Percentiles rank a stretch among this genome's conserved stretches.
Evolutionary conservation across 2,113 vertebrate species (phyloP).

Genomic region (Murina feae): DNA sequence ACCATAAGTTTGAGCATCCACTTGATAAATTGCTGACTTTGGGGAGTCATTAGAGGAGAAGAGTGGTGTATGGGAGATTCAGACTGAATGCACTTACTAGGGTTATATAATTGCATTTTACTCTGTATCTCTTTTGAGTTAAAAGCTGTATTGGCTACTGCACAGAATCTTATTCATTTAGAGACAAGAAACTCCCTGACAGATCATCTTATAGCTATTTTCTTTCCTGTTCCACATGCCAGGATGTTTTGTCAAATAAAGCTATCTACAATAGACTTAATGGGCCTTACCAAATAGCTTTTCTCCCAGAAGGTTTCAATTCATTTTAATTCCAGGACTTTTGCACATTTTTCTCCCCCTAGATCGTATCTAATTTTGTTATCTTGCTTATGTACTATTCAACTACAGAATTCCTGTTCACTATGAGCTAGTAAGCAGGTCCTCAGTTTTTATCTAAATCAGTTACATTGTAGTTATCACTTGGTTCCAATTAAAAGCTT

Average conservation of each 20-base stretch:
- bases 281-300: conserved; percentile 74
- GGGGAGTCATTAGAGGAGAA: background rate
- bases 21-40: conserved; percentile 60
- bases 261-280: conserved; percentile 75
- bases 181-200: conserved; percentile 67
- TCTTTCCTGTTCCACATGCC: conserved; percentile 71
- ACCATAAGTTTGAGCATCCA: conserved; percentile 37
- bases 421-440: background rate
- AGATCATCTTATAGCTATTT: conserved; percentile 75
- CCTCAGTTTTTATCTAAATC: conserved; percentile 27
- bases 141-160: conserved; percentile 60
- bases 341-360: conserved; percentile 68
- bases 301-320: conserved; percentile 75
- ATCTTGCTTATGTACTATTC: conserved; percentile 60
- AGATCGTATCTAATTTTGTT: conserved; percentile 69
- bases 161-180: conserved; percentile 60
- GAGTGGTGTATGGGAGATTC: conserved; percentile 41
- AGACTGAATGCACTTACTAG: conserved; percentile 57
- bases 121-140: conserved; percentile 66
- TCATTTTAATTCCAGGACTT: conserved; percentile 75
- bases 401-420: conserved; percentile 49
- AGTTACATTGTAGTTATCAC: conserved; percentile 43
- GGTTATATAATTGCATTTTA: conserved; percentile 69
- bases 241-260: conserved; percentile 75
- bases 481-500: conserved; percentile 58